Conservation (phyloP, 2,888 invertebrate genomes). For the Agapostemon virescens region DNA sequence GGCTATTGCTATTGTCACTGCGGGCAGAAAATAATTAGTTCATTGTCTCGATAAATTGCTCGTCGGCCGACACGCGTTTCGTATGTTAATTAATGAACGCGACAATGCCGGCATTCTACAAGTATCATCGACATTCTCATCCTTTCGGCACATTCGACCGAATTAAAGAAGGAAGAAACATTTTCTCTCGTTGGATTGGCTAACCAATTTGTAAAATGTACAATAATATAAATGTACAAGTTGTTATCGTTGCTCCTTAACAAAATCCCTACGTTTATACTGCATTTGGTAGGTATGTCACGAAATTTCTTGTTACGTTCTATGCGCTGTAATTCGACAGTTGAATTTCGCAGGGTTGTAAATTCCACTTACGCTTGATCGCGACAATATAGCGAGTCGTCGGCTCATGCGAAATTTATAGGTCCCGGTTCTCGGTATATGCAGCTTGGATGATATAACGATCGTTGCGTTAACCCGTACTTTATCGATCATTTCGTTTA, state of each 20-base stretch:
- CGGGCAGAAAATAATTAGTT: conserved; percentile 66
- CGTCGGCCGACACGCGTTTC: conserved; percentile 57
- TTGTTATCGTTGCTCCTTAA: not conserved
- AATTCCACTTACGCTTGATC: conserved; percentile 5
- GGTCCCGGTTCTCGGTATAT: not conserved
- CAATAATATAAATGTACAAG: not conserved
- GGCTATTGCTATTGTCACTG: conserved; percentile 63
- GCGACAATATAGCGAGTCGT: conserved; percentile 9
- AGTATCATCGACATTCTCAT: not conserved
- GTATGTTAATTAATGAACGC: conserved; percentile 62
- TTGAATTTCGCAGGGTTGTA: not conserved
- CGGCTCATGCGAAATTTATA: conserved; percentile 5
- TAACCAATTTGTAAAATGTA: not conserved
- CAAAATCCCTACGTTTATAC: not conserved
- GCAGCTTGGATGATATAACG: not conserved
- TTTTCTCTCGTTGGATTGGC: not conserved
- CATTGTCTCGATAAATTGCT: conserved; percentile 67
- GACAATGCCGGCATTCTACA: conserved; percentile 39
- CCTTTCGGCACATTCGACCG: not conserved
- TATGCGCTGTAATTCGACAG: not conserved
- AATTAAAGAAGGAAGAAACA: not conserved
- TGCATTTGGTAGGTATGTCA: not conserved
- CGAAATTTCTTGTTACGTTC: not conserved
- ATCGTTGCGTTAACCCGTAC: not conserved
- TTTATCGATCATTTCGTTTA: not conserved